These are phyloP conservation scores for Erythrolamprus reginae DNA, from an alignment of 2,113 vertebrate genomes.

Conservation along the genomic window DNA sequence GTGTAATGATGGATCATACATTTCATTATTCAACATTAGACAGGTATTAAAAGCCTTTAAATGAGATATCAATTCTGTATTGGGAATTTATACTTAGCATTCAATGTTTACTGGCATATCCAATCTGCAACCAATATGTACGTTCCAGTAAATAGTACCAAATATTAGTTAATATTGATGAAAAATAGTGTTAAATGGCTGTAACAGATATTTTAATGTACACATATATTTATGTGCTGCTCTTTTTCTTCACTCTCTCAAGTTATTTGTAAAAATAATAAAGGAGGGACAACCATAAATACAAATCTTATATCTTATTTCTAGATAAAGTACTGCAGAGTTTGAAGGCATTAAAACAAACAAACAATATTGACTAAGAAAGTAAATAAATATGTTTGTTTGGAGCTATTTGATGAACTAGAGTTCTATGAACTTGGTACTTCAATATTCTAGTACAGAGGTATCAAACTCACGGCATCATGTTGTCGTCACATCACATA, in stretches of 20 bases:
- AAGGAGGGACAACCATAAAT: not conserved
- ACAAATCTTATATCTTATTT: not conserved
- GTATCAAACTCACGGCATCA: too few species aligned
- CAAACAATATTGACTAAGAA: not conserved
- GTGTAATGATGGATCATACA: not conserved
- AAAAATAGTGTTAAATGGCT: slow-evolving; percentile 27
- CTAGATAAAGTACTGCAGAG: not conserved
- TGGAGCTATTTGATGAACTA: not conserved
- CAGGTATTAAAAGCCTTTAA: slow-evolving; percentile 11
- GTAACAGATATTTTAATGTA: slow-evolving; percentile 8
- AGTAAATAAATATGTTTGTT: not conserved
- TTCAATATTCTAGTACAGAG: not conserved
- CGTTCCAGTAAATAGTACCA: slow-evolving; percentile 53
- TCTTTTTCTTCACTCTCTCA: not conserved
- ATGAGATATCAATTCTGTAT: slow-evolving; percentile 36
- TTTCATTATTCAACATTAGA: slow-evolving; percentile 40
- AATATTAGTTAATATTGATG: slow-evolving; percentile 22
- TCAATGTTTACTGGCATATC: slow-evolving; percentile 24
- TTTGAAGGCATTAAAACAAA: not conserved
- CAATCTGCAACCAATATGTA: slow-evolving; percentile 36
- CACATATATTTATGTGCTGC: not conserved
- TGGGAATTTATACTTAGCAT: slow-evolving; percentile 8
- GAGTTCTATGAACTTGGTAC: not conserved
- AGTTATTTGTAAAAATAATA: not conserved
- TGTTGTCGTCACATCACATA: too few species aligned